Evolutionary conservation across 2,888 invertebrate species (phyloP), one percentile per base, ranked within the genome.

Genomic region (Cheilosia impressa): DNA sequence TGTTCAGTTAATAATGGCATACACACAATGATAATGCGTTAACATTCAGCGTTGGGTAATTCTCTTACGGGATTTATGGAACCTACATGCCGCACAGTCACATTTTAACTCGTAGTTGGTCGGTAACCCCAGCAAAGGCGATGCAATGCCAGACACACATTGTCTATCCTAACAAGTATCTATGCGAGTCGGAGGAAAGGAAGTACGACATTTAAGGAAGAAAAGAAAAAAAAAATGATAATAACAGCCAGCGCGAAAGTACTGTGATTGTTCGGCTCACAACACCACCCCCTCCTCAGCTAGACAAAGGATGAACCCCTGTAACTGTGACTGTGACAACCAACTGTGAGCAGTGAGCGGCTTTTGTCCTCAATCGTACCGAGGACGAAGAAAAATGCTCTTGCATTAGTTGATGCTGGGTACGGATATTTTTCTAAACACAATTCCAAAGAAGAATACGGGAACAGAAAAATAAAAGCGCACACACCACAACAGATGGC

Each of bases 21-120:
- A 69, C 58, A 78, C 58, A 73, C 58, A 66, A 84, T 22, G 71
- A 65, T 55, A 84, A 84, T 80, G 84, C 75, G 84, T 66, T 71
- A 76, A 84, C 84, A 84, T 76, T 66, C 75, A 76, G 60, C 53
- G 68, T 41, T 31, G 80, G 55, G 73, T 68, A 60, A 62, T 75
- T 73, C 62, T 50, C 58, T 62, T 65, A 43, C 27, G 45, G 58
- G 75, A 71, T 84, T 75, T 76, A 82, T 53, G 57, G 63, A 73
- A 72, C 73, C 22, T 58, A 78, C 68, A 78, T 41, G 57, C 63
- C 72, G 15, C 24, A 72, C 72, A 83, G 52, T 73, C 62, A 77
- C 73, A 63, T 63, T 58, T 75, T 62, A 57, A 53, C 58, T 69
- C 17, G 7, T 9, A 65, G 47, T 60, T 55, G 53, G 66, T 53